Conservation (phyloP, 2,888 invertebrate species). For the Nycteola revayana region DNA sequence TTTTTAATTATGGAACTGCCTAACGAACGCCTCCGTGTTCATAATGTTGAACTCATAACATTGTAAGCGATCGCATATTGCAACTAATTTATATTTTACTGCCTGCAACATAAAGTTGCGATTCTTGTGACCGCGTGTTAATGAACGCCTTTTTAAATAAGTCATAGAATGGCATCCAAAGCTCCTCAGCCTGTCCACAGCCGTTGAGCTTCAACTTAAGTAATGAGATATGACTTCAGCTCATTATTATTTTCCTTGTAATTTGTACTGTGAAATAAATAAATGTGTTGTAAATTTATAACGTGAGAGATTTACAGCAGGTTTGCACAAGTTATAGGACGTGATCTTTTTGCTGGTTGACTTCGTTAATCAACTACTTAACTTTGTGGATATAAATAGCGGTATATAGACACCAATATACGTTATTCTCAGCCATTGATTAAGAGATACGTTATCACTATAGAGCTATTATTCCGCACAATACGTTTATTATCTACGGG, state of each 20-base stretch:
- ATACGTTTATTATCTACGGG: too few relatives aligned
- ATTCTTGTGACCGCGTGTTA: conserved; percentile 13
- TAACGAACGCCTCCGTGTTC: conserved; percentile 65
- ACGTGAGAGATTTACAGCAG: conserved; percentile 58
- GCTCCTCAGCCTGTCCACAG: conserved; percentile 62
- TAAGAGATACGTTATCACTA: too few relatives aligned
- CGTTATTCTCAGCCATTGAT: too few relatives aligned
- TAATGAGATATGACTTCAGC: conserved; percentile 75
- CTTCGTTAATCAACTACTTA: conserved; percentile 36
- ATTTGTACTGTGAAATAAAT: conserved; percentile 61
- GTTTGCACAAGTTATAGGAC: conserved; percentile 44
- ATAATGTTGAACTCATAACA: conserved; percentile 8
- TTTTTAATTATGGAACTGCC: conserved; percentile 65
- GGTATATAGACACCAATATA: conserved; percentile 6
- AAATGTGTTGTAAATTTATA: conserved; percentile 59
- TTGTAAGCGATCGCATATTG: conserved; percentile 6
- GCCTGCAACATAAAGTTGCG: conserved; percentile 13
- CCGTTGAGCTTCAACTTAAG: conserved; percentile 68
- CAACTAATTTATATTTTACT: conserved; percentile 16
- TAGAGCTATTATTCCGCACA: too few relatives aligned
- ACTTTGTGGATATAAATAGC: conserved; percentile 26
- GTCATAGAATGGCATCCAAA: conserved; percentile 50
- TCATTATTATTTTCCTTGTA: conserved; percentile 71
- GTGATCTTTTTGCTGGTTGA: conserved; percentile 31
- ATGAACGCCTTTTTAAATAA: conserved; percentile 40